These are phyloP conservation scores for Octopus bimaculoides DNA, from an alignment of 1,140 invertebrate species.

Conservation along the genomic window DNA sequence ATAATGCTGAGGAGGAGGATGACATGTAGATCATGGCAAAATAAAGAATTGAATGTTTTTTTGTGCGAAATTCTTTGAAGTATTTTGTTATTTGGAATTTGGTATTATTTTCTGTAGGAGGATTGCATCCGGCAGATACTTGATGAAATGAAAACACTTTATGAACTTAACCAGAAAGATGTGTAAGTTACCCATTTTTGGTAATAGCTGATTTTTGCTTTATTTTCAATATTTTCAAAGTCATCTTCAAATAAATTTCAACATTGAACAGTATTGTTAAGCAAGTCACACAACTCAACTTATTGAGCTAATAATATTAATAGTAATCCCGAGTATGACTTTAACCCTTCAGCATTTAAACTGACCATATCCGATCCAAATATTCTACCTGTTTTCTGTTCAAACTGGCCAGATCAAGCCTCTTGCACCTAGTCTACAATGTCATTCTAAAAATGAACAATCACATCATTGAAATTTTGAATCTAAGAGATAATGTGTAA, in stretches of 20 bases:
- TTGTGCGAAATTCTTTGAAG: no score
- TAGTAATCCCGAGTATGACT: neutral
- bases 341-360: neutral
- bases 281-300: neutral
- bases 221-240: neutral
- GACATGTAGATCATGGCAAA: no score
- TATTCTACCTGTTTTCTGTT: no score
- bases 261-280: no score
- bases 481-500: no score
- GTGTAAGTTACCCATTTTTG: conserved; percentile 63
- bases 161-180: conserved; percentile 72
- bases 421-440: no score
- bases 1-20: no score
- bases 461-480: no score
- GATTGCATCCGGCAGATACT: conserved; percentile 70
- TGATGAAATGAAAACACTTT: conserved; percentile 74
- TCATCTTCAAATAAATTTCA: neutral
- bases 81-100: neutral
- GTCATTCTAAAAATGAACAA: no score
- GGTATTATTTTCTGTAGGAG: conserved; percentile 37
- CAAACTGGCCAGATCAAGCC: no score
- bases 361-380: neutral
- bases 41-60: no score
- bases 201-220: neutral
- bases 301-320: neutral